Conservation (phyloP, 2,888 invertebrate genomes). For the Microplitis deprimator region DNA sequence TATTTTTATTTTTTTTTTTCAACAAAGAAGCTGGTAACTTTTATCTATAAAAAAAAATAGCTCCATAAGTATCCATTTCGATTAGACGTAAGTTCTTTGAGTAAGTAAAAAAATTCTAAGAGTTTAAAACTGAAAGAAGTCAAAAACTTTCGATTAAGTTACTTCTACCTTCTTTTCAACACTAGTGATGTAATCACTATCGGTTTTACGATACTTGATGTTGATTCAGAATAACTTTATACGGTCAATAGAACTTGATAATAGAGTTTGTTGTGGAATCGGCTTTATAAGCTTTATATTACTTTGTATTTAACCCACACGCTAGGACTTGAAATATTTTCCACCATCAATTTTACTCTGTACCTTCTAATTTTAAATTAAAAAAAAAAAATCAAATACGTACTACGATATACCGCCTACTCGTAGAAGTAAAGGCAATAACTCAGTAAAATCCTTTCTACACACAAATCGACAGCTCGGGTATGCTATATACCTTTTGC, state of each 20-base stretch:
- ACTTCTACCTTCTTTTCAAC: not conserved
- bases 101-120: not conserved
- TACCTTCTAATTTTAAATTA: not conserved
- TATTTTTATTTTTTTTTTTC: not conserved
- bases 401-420: not conserved
- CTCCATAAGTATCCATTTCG: not conserved
- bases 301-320: not conserved
- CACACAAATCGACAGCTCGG: constrained; percentile 8
- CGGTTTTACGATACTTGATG: constrained; percentile 19
- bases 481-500: not conserved
- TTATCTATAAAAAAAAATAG: not conserved
- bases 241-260: not conserved
- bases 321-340: not conserved
- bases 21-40: not conserved
- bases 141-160: constrained; percentile 16
- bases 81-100: not conserved
- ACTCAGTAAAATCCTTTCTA: constrained; percentile 11
- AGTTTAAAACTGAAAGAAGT: not conserved
- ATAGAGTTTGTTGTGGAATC: constrained; percentile 11
- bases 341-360: not conserved
- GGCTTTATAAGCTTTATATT: not conserved
- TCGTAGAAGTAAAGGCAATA: not conserved
- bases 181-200: constrained; percentile 21
- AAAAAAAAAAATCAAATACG: not conserved
- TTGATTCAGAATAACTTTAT: constrained; percentile 6